Evolutionary conservation across 2,113 vertebrate genomes (phyloP), one percentile per base, ranked within the genome.

Genomic region (Pelmatolapia mariae): DNA sequence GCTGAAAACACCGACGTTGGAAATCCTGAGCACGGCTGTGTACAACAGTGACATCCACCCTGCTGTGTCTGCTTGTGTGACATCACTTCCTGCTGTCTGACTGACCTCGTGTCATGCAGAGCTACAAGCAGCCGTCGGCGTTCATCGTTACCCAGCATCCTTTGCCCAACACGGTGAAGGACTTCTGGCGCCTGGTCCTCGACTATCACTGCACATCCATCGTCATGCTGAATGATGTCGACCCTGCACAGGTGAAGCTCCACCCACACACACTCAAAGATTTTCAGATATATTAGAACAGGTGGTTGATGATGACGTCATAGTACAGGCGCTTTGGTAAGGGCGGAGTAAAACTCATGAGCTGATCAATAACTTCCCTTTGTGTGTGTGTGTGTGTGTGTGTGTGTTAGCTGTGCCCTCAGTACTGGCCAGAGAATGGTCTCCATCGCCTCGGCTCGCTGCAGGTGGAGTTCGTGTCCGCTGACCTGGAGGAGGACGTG

Each of bases 121-220:
- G 99, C 95, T 99, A 99, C 95, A 99, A 98, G 94, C 99, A 99
- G 86, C 99, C 99, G 0, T 99, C 98, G 0, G 98, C 99, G 4
- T 99, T 99, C 94, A 99, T 99, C 90, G 98, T 99, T 91, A 99
- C 98, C 0, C 99, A 99, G 94, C 99, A 99, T 95, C 99, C 99
- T 83, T 95, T 99, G 94, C 99, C 99, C 83, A 99, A 99, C 96
- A 99, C 99, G 0, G 98, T 99, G 84, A 99, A 99, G 91, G 99
- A 99, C 93, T 99, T 99, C 95, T 99, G 99, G 99, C 97, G 99
- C 56, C 96, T 99, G 86, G 98, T 98, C 84, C 96, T 99, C 50
- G 98, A 99, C 94, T 99, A 99, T 54, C 98, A 99, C 96, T 99
- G 98, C 84, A 98, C 98, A 0, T 99, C 99, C 24, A 97, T 99